Base-by-base conservation (phyloP, 30 jellyfish, hydroid and myxozoan genomes). In the Rhopilema esculentum region DNA sequence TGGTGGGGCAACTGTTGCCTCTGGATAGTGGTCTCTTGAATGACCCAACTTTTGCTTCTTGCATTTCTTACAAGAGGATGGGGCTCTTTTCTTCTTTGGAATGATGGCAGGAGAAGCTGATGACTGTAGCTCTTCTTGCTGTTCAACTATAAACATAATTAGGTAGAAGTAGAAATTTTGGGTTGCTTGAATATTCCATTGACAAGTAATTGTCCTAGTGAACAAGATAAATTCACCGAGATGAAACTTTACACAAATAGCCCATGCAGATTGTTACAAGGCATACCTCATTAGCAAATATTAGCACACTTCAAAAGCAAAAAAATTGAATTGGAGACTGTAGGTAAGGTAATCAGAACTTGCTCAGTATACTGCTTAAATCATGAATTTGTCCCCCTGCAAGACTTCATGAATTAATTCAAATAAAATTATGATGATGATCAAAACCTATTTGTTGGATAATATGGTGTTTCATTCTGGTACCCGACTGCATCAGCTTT, bases 1-100 rank as follows among this genome's bases (percentile, higher is more conserved):
- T 26, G 1, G 16, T 4, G n/a, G 7, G 28, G 51, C 51, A 69
- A 8, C 67, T 69, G 80, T 69, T 7, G n/a, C 80, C 1, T 24
- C 80, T 24, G 80, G 80, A 17, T 51, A 69, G 50, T 30, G 80
- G 57, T 30, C 80, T 27, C 80, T 16, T 9, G 80, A 51, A 69
- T 69, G 80, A 69, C 80, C 80, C n/a, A n/a, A n/a, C n/a, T n/a
- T n/a, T n/a, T n/a, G n/a, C n/a, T n/a, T n/a, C n/a, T n/a, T n/a
- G n/a, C 80, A 18, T 69, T 69, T 21, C 57, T 30, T 69, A 51
- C 80, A 63, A 63, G 19, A 9, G 23, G 72, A 29, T 16, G 23
- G 72, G 72, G 72, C 72, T n/a, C 25, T 29, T 63, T 63, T 26
- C 25, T 29, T 63, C 25, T 29, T 16, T 63, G 21, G 72, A 0